Percentiles rank a stretch among this genome's conserved stretches.
Evolutionary conservation across 2,888 invertebrate species (phyloP).

Genomic region (Bellardia bayeri): DNA sequence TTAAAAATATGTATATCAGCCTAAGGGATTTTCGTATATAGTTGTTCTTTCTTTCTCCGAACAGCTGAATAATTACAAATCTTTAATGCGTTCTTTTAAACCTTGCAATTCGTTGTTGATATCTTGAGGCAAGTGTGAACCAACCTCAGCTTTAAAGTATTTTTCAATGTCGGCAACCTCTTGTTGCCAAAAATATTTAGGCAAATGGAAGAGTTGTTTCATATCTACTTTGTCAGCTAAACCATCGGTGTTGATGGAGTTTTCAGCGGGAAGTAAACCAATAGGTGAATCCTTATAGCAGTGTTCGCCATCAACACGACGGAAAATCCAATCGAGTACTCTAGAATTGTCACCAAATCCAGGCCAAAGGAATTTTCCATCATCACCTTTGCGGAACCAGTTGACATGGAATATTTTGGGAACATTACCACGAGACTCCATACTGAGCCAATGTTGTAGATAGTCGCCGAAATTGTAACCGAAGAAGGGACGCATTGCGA

Average conservation of each 20-base stretch:
- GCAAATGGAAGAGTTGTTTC: conserved; percentile 92
- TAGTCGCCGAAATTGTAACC: conserved; percentile 99
- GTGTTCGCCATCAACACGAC: conserved; percentile 91
- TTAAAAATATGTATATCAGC: conserved; percentile 31
- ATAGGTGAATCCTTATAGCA: conserved; percentile 91
- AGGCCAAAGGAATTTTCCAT: conserved; percentile 98
- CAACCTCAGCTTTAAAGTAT: conserved; percentile 96
- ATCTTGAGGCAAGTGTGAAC: conserved; percentile 91
- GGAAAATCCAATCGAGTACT: conserved; percentile 97
- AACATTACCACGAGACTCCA: conserved; percentile 89
- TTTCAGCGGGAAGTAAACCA: conserved; percentile 87
- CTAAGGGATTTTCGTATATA: background rate
- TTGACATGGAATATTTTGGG: conserved; percentile 99
- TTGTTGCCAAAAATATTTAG: conserved; percentile 95
- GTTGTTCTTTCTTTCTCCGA: background rate
- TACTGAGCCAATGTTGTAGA: conserved; percentile 96
- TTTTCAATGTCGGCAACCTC: conserved; percentile 92
- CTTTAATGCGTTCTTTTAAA: conserved; percentile 86
- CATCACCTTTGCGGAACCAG: conserved; percentile 96
- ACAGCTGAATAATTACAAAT: conserved; percentile 81
- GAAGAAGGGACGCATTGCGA: conserved; percentile 99
- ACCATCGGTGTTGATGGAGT: conserved; percentile 89
- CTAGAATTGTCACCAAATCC: conserved; percentile 98
- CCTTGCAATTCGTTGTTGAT: conserved; percentile 89
- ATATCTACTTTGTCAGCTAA: conserved; percentile 89